phyloP scores from a whole-genome alignment of 2,797 vertebrate species.

The Amniataba percoides region DNA sequence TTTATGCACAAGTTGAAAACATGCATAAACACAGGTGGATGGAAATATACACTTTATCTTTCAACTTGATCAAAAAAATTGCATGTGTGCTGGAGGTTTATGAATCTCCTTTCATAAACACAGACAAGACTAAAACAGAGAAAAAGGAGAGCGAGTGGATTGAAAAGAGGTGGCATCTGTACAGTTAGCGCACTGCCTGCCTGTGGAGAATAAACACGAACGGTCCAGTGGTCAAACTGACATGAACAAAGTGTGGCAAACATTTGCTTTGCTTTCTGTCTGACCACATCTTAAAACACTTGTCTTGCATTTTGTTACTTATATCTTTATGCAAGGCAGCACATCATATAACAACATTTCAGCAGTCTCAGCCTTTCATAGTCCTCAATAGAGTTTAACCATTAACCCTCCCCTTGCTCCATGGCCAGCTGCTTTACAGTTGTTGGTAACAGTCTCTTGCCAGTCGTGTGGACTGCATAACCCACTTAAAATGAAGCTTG shows the following conservation, averaged over 20 bases:
- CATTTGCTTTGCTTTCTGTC: background rate
- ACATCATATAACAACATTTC: background rate
- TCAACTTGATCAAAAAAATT: too few relatives aligned
- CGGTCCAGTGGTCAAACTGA: background rate
- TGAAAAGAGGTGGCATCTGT: too few relatives aligned
- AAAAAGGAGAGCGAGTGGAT: too few relatives aligned
- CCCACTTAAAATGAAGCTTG: conserved; percentile 3
- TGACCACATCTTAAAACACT: background rate
- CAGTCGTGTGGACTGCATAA: conserved; percentile 11
- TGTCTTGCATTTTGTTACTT: background rate
- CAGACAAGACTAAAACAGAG: too few relatives aligned
- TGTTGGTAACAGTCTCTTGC: background rate
- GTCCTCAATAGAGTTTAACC: background rate
- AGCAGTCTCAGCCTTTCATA: too few relatives aligned
- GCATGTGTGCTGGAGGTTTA: too few relatives aligned
- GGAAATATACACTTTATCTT: too few relatives aligned
- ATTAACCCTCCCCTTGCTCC: background rate
- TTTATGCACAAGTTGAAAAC: background rate
- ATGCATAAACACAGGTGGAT: background rate
- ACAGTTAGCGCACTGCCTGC: background rate
- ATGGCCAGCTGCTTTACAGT: background rate
- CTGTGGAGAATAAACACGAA: background rate
- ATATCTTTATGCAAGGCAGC: background rate
- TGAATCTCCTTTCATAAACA: too few relatives aligned
- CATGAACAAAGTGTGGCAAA: too few relatives aligned